A percentile compares a stretch with the other conserved stretches of the same genome.
These are phyloP conservation scores for Macrotrachela quadricornifera DNA, from an alignment of 1,140 invertebrate species.

Conservation along the genomic window DNA sequence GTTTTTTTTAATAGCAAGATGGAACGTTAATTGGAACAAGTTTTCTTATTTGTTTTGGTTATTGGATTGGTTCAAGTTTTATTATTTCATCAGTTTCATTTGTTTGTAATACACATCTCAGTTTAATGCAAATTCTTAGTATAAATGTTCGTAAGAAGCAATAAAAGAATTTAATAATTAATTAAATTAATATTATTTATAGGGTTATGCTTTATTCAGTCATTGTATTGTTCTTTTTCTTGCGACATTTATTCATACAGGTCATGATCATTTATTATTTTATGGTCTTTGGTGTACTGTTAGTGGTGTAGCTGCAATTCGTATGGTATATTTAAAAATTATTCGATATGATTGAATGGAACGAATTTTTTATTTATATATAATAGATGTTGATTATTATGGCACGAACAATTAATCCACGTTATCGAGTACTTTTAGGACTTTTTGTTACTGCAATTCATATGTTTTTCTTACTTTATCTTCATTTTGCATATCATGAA, in stretches of 20 bases:
- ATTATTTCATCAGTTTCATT: conserved; percentile 24
- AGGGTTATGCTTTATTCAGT: conserved; percentile 30
- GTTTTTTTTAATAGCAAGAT: conserved; percentile 20
- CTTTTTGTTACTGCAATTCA: conserved; percentile 19
- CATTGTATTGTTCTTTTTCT: conserved; percentile 29
- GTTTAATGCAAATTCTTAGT: conserved; percentile 23
- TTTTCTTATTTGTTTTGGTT: conserved; percentile 29
- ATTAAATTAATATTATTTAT: conserved; percentile 9
- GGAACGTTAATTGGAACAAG: conserved; percentile 32
- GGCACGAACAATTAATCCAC: conserved; percentile 19
- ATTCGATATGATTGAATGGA: no score
- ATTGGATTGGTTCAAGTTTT: conserved; percentile 27
- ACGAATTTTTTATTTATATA: no score
- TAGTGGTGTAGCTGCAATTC: conserved; percentile 15
- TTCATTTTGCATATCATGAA: conserved; percentile 33
- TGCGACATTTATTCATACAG: conserved; percentile 25
- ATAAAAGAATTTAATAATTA: neutral
- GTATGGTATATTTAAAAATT: neutral
- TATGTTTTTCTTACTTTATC: conserved; percentile 27
- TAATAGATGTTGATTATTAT: conserved; percentile 13
- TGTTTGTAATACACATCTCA: conserved; percentile 24
- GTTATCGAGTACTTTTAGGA: conserved; percentile 22
- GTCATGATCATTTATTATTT: conserved; percentile 28
- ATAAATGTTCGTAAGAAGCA: conserved; percentile 21
- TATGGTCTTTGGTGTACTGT: conserved; percentile 25